Base-by-base conservation (phyloP, 2,888 invertebrate genomes). In the Cryptophagus acutangulus region DNA sequence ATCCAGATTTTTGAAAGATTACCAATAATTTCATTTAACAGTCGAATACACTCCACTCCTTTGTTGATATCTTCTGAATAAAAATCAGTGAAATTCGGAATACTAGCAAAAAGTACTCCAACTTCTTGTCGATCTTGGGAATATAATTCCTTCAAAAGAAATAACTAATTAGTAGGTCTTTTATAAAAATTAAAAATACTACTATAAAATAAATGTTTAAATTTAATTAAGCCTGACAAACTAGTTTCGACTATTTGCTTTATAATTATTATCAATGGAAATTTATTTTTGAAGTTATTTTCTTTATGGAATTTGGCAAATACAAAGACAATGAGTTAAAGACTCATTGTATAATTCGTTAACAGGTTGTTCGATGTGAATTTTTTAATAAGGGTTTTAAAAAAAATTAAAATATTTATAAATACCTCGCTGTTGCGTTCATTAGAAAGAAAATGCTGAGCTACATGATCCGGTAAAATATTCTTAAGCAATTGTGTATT, bases 1-100 rank as follows among this genome's bases (percentile, higher is more conserved):
- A 36, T 36, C 8, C 13, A 3, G 9, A 14, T 8, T n/a, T 9
- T 38, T 12, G 20, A 9, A 20, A 36, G 36, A 17, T n/a, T 2
- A 84, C 94, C 94, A 62, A 97, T 96, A 61, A 97, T 97, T 74
- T 99, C 97, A 73, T 99, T 99, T 42, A 99, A 78, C 52, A 97
- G 79, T 40, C 97, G 77, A 64, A 99, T 92, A 72, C 97, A 97
- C 66, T 97, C 97, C 63, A 96, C 89, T 12, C 96, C 97, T 67
- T 95, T 94, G 74, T 96, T 94, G 30, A 88, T 87, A 64, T 91
- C 91, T 70, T 97, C 97, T 1, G 93, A 92, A 74, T 97, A 99
- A 72, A 97, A 97, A 70, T 96, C 94, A 48, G 92, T 87, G 70
- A 96, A 97, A 73, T 96, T 96, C 2, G 96, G 91, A 55, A 97